Evolutionary conservation across 2,113 vertebrate species (phyloP).

Genomic region (Tragelaphus buxtoni): DNA sequence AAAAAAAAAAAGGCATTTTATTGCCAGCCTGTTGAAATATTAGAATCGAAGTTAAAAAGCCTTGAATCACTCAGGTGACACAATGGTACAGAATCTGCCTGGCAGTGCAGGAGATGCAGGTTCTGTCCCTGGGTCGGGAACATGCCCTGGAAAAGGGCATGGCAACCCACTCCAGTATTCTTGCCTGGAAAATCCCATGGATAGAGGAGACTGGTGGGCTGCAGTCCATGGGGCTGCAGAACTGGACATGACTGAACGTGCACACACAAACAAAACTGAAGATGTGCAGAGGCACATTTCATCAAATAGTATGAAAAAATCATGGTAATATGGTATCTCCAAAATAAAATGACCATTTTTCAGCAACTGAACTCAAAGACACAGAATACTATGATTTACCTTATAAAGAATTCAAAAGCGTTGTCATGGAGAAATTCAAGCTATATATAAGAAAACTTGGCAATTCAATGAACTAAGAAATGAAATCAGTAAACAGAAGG

Average conservation of each 20-base stretch:
- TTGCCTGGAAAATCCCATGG: not conserved
- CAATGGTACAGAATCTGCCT: not conserved
- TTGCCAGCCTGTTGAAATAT: not conserved
- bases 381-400: not conserved
- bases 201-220: not conserved
- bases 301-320: too few species aligned
- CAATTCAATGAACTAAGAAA: not conserved
- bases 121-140: rapidly evolving
- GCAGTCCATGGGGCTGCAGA: not conserved
- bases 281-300: not conserved
- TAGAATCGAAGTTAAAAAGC: not conserved
- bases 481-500: not conserved
- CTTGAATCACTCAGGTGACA: not conserved
- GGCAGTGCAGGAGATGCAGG: not conserved
- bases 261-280: not conserved
- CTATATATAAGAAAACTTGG: not conserved
- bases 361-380: not conserved
- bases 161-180: not conserved
- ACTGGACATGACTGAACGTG: not conserved
- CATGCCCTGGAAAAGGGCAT: not conserved
- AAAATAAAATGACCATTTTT: too few species aligned
- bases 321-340: too few species aligned
- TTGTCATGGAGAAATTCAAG: not conserved
- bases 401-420: not conserved
- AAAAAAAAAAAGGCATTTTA: not conserved